A percentile compares a stretch with the other conserved stretches of the same genome.
Conservation (phyloP, 2,888 invertebrate genomes). For the Nysson spinosus region DNA sequence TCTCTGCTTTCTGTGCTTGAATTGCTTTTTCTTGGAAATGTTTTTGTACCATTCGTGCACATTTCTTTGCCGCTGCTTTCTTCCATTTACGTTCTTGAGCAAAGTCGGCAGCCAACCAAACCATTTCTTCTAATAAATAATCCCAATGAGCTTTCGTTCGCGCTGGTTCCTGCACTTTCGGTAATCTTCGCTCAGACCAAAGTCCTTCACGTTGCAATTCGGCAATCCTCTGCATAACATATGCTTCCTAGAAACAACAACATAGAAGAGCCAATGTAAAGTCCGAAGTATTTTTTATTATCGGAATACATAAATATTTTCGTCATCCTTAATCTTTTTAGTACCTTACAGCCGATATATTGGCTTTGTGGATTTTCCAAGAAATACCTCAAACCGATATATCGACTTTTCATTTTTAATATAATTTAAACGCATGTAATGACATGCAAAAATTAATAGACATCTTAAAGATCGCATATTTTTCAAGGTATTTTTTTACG, state of each 20-base stretch:
- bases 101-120: slow-evolving; percentile 98
- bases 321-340: too few relatives aligned
- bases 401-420: too few relatives aligned
- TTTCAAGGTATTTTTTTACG: too few relatives aligned
- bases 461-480: too few relatives aligned
- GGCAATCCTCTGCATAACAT: slow-evolving; percentile 93
- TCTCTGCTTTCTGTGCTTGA: slow-evolving; percentile 93
- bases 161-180: slow-evolving; percentile 93
- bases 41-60: slow-evolving; percentile 93
- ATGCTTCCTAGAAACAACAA: slow-evolving; percentile 85
- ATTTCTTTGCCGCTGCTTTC: slow-evolving; percentile 95
- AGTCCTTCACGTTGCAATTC: slow-evolving; percentile 96
- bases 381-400: too few relatives aligned
- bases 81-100: slow-evolving; percentile 99
- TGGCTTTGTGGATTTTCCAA: too few relatives aligned
- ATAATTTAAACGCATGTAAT: too few relatives aligned
- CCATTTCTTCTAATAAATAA: slow-evolving; percentile 98
- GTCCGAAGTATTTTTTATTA: too few relatives aligned
- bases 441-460: too few relatives aligned
- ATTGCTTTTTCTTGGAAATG: slow-evolving; percentile 94
- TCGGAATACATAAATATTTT: too few relatives aligned
- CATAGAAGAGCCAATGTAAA: too few relatives aligned
- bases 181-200: slow-evolving; percentile 95
- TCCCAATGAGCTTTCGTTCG: slow-evolving; percentile 98
- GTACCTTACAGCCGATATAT: too few relatives aligned